Percentiles rank a stretch among this genome's conserved stretches.
phyloP scores from a whole-genome alignment of 2,113 vertebrate genomes.

The Catharus bicknelli region DNA sequence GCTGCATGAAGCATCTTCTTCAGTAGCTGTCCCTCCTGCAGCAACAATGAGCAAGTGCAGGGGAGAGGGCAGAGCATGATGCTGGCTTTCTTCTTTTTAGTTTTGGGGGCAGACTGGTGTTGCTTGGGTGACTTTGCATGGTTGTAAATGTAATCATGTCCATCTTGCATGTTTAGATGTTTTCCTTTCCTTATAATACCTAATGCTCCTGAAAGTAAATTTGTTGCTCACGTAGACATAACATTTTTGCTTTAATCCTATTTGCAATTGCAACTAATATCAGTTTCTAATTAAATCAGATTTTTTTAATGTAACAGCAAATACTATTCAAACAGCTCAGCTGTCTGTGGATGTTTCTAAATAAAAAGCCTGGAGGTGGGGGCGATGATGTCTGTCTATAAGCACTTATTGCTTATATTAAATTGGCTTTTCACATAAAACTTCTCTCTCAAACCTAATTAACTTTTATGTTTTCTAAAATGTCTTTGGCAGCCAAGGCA shows the following conservation, averaged over 20 bases:
- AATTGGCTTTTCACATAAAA: slow-evolving; percentile 45
- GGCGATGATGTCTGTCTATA: not conserved
- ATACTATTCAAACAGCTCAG: not conserved
- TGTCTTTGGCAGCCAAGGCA: slow-evolving; percentile 29
- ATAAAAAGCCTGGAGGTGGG: slow-evolving; percentile 23
- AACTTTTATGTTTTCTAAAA: slow-evolving; percentile 38
- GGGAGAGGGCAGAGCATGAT: not conserved
- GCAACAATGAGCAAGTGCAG: not conserved
- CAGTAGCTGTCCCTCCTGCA: not conserved
- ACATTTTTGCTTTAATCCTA: not conserved
- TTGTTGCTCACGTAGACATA: not conserved
- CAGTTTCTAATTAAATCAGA: slow-evolving; percentile 7
- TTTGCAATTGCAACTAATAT: not conserved
- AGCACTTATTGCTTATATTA: slow-evolving; percentile 54
- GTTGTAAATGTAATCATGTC: not conserved
- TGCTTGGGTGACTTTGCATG: rapidly evolving
- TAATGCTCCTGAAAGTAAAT: not conserved
- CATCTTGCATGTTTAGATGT: not conserved
- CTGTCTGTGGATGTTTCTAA: slow-evolving; percentile 31
- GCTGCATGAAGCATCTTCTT: not conserved
- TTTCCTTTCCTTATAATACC: slow-evolving; percentile 5
- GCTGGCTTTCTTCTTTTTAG: not conserved
- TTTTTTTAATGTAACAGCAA: slow-evolving; percentile 18
- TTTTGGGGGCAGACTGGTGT: not conserved
- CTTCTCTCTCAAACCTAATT: slow-evolving; percentile 37